Conservation (phyloP, 2,113 vertebrate species). For the Percina caprodes region DNA sequence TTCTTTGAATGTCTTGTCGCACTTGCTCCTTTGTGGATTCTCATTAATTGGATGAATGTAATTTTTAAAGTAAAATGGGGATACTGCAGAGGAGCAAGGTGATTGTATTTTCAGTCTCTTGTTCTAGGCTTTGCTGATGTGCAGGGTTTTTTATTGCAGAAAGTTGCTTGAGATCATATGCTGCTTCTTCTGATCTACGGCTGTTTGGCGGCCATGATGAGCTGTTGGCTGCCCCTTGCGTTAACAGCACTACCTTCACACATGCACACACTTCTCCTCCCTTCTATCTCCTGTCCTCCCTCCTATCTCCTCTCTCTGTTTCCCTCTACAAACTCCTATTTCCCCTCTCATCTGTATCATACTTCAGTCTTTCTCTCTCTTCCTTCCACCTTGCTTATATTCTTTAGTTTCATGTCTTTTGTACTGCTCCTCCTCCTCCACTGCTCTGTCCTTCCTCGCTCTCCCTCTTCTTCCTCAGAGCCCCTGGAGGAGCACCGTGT, state of each 20-base stretch:
- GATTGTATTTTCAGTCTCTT: background rate
- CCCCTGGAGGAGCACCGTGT: conserved; percentile 92
- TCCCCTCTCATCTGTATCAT: conserved; percentile 74
- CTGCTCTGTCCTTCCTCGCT: conserved; percentile 76
- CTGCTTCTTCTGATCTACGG: conserved; percentile 25
- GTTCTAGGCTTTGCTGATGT: conserved; percentile 25
- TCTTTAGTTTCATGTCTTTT: conserved; percentile 60
- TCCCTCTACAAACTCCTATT: conserved; percentile 29
- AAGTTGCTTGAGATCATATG: conserved; percentile 24
- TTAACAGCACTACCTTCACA: conserved; percentile 17
- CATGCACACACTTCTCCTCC: conserved; percentile 22
- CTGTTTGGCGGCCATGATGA: conserved; percentile 26
- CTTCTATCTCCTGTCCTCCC: conserved; percentile 4
- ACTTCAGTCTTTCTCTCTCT: conserved; percentile 69
- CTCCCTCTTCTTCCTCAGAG: conserved; percentile 88
- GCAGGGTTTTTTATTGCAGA: background rate
- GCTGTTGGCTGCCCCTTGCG: conserved; percentile 48
- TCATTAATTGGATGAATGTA: background rate
- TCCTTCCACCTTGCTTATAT: conserved; percentile 31
- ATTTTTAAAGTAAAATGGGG: background rate
- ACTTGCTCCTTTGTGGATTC: conserved; percentile 50
- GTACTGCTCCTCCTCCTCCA: conserved; percentile 52
- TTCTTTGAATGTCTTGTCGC: conserved; percentile 1
- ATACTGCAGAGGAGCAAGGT: conserved; percentile 51
- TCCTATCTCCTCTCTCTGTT: background rate